These are phyloP conservation scores for Erinaceus europaeus DNA, from an alignment of 2,113 vertebrate species.

Conservation along the genomic window DNA sequence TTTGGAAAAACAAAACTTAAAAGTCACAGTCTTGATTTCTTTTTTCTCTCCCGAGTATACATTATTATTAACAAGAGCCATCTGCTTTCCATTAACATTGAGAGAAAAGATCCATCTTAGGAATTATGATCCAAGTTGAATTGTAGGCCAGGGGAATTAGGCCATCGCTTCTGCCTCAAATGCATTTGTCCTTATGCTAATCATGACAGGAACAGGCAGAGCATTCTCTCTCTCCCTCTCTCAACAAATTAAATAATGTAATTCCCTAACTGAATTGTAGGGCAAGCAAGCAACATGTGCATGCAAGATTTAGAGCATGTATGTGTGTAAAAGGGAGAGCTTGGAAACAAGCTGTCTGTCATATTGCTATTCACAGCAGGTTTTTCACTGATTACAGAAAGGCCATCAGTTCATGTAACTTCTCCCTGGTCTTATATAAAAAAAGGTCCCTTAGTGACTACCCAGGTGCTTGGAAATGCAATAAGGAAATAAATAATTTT, in stretches of 20 bases:
- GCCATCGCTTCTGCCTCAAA: conserved; percentile 83
- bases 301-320: not conserved
- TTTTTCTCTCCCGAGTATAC: conserved; percentile 55
- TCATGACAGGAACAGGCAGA: conserved; percentile 77
- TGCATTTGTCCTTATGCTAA: conserved; percentile 82
- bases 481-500: not conserved
- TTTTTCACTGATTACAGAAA: too few species aligned
- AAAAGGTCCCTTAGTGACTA: conserved; percentile 40
- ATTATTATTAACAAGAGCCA: conserved; percentile 87
- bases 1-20: conserved; percentile 72
- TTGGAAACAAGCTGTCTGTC: rapidly evolving
- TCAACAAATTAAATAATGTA: conserved; percentile 2
- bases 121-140: conserved; percentile 89
- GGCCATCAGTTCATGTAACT: conserved; percentile 28
- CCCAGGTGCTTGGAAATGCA: not conserved
- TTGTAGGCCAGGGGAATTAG: conserved; percentile 83
- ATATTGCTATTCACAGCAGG: too few species aligned
- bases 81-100: conserved; percentile 87
- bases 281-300: not conserved
- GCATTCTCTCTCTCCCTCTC: conserved; percentile 39
- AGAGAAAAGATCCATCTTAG: conserved; percentile 82
- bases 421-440: conserved; percentile 54
- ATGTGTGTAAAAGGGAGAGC: not conserved
- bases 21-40: conserved; percentile 3
- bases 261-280: conserved; percentile 45